A percentile compares a stretch with the other conserved stretches of the same genome.
Evolutionary conservation across 2,797 vertebrate genomes (phyloP).

Genomic region (Acridotheres tristis): DNA sequence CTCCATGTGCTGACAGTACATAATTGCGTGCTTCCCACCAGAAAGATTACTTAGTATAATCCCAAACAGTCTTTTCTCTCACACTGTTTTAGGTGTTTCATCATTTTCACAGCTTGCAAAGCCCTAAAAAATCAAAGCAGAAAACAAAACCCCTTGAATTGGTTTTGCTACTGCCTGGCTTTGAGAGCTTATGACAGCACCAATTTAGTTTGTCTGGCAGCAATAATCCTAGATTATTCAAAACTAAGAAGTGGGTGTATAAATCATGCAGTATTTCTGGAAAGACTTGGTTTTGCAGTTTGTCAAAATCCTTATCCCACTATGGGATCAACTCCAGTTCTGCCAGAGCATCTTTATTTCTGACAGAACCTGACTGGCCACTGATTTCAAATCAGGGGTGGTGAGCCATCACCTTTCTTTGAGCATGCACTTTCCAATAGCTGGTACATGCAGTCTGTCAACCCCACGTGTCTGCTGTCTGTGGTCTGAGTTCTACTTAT

Average conservation of each 20-base stretch:
- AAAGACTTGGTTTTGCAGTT: background rate
- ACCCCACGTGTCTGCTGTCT: accelerated
- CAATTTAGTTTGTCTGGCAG: slow-evolving; percentile 36
- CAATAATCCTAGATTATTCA: slow-evolving; percentile 41
- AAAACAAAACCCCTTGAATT: slow-evolving; percentile 28
- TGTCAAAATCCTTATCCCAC: background rate
- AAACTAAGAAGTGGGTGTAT: slow-evolving; percentile 38
- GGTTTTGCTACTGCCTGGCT: slow-evolving; percentile 1
- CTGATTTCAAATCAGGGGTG: background rate
- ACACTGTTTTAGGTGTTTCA: slow-evolving; percentile 14
- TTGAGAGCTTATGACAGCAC: slow-evolving; percentile 42
- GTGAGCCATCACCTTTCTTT: background rate
- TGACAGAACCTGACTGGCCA: background rate
- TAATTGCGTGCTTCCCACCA: slow-evolving; percentile 58
- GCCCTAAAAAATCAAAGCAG: background rate
- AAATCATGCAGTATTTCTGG: slow-evolving; percentile 13
- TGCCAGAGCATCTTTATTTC: background rate
- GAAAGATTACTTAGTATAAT: slow-evolving; percentile 57
- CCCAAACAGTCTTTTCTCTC: background rate
- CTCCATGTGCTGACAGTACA: slow-evolving; percentile 50
- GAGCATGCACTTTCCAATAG: background rate
- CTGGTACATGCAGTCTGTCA: background rate
- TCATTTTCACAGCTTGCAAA: slow-evolving; percentile 44
- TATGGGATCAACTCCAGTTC: background rate
- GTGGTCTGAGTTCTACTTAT: background rate